A percentile compares a stretch with the other conserved stretches of the same genome.
Evolutionary conservation across 2,113 vertebrate species (phyloP).

Genomic region (Tragulus kanchil): DNA sequence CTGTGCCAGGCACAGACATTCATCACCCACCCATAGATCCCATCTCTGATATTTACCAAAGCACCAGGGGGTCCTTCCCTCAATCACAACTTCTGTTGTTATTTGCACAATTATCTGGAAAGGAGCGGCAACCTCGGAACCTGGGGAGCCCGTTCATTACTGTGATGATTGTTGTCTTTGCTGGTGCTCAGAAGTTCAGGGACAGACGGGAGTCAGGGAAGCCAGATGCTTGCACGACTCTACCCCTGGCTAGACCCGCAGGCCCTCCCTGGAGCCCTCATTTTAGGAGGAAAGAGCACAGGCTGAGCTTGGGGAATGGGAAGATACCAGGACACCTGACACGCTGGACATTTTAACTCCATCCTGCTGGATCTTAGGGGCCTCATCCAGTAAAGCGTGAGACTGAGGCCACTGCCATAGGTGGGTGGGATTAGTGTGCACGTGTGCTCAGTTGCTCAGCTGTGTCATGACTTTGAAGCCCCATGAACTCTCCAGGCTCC

Average conservation of each 20-base stretch:
- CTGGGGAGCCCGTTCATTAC: slow-evolving; percentile 72
- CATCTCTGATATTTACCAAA: slow-evolving; percentile 73
- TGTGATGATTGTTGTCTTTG: slow-evolving; percentile 66
- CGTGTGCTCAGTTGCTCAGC: background rate
- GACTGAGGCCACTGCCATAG: background rate
- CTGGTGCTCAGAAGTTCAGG: slow-evolving; percentile 69
- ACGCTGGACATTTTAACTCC: background rate
- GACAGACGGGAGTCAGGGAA: slow-evolving; percentile 75
- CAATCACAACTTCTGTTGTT: slow-evolving; percentile 71
- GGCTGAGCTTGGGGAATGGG: slow-evolving; percentile 1
- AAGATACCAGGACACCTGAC: background rate
- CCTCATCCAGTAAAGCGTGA: background rate
- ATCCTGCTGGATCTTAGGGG: background rate
- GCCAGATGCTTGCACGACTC: slow-evolving; percentile 57
- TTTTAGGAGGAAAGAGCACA: slow-evolving; percentile 34
- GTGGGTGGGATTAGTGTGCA: too few species aligned
- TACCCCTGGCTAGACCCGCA: slow-evolving; percentile 66
- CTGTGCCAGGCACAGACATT: slow-evolving; percentile 70
- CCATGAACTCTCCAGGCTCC: background rate
- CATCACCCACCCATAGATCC: slow-evolving; percentile 79
- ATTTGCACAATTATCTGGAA: slow-evolving; percentile 50
- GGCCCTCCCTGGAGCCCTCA: slow-evolving; percentile 28
- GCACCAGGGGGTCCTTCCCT: slow-evolving; percentile 58
- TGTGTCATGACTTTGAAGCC: background rate
- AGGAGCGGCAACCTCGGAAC: slow-evolving; percentile 70